A percentile compares a stretch with the other conserved stretches of the same genome.
Conservation (phyloP, 2,888 invertebrate genomes). For the Rhingia rostrata region DNA sequence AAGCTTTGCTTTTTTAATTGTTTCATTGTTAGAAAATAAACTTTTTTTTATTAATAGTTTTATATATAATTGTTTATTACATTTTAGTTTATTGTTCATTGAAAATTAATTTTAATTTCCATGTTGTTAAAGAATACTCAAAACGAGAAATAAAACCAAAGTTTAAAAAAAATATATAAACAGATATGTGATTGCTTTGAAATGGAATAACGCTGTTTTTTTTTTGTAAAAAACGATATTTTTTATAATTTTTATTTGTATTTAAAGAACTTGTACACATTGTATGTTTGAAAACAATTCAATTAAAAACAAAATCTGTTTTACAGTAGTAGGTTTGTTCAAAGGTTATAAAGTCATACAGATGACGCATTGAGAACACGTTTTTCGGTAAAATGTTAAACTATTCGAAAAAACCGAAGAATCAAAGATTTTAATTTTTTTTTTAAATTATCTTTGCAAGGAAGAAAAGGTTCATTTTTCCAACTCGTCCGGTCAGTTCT, state of each 20-base stretch:
- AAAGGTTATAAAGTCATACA: too few species aligned
- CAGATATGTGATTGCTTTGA: conserved; percentile 36
- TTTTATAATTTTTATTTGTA: conserved; percentile 19
- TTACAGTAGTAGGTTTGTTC: conserved; percentile 6
- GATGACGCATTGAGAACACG: too few species aligned
- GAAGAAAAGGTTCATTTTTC: too few species aligned
- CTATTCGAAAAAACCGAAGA: too few species aligned
- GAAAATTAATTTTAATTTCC: conserved; percentile 4
- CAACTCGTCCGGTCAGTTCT: too few species aligned
- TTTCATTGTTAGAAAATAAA: conserved; percentile 34
- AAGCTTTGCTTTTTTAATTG: conserved; percentile 65
- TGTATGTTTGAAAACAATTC: conserved; percentile 8
- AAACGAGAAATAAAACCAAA: conserved; percentile 21
- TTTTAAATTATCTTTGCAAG: too few species aligned
- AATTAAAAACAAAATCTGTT: neutral
- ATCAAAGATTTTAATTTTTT: too few species aligned
- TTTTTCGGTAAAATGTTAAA: too few species aligned
- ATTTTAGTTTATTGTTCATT: conserved; percentile 2
- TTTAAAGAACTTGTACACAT: conserved; percentile 15
- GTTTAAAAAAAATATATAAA: conserved; percentile 36
- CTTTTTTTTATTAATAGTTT: conserved; percentile 13
- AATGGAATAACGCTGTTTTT: conserved; percentile 42
- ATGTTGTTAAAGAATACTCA: conserved; percentile 38
- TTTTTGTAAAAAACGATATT: conserved; percentile 18
- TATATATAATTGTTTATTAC: conserved; percentile 9